These are phyloP conservation scores for Sebastes matsubarae DNA, from an alignment of 2,797 vertebrate species.

Conservation along the genomic window DNA sequence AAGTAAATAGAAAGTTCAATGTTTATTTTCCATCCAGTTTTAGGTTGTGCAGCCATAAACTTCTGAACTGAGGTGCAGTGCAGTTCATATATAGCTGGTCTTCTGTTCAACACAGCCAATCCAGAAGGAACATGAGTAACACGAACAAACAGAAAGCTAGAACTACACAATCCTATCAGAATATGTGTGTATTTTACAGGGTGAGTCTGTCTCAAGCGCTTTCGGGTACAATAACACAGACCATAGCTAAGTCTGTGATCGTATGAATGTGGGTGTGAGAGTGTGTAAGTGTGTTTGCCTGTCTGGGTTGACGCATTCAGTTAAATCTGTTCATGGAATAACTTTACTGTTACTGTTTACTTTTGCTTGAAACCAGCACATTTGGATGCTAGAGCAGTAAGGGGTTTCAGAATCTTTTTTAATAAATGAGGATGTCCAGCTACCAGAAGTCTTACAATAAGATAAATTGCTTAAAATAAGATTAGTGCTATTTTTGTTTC, in stretches of 20 bases:
- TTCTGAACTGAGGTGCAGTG: slow-evolving; percentile 9
- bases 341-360: background rate
- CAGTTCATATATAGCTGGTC: background rate
- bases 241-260: slow-evolving; percentile 12
- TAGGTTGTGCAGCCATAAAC: background rate
- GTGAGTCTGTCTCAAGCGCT: slow-evolving; percentile 66
- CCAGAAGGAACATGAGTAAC: slow-evolving; percentile 43
- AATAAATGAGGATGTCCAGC: no score
- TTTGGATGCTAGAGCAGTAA: background rate
- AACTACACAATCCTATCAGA: slow-evolving; percentile 65
- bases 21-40: slow-evolving; percentile 31
- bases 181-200: slow-evolving; percentile 55
- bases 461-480: background rate
- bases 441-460: background rate
- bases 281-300: slow-evolving; percentile 33
- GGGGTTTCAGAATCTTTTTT: background rate
- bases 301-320: slow-evolving; percentile 24
- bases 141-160: slow-evolving; percentile 53
- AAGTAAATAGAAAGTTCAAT: slow-evolving; percentile 1
- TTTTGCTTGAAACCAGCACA: background rate
- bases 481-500: background rate
- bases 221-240: slow-evolving; percentile 41
- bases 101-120: slow-evolving; percentile 7
- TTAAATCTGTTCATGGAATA: background rate
- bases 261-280: slow-evolving; percentile 22